These are phyloP conservation scores for Semaprochilodus insignis DNA, from an alignment of 2,797 vertebrate genomes.

Conservation along the genomic window DNA sequence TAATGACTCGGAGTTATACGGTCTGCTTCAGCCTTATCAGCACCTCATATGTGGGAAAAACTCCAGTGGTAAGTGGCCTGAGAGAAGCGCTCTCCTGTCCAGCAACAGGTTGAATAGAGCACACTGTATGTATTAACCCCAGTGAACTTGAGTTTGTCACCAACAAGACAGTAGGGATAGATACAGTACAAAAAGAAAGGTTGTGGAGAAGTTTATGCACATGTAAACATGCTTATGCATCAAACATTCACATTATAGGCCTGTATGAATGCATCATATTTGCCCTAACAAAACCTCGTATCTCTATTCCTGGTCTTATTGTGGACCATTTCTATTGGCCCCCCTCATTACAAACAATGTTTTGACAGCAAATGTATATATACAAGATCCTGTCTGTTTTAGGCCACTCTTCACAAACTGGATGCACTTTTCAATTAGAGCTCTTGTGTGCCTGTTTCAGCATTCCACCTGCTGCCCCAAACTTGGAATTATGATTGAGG, in stretches of 20 bases:
- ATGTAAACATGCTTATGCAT: no score
- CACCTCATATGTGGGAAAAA: slow-evolving; percentile 96
- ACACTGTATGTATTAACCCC: not conserved
- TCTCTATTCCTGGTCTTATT: no score
- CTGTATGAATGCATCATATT: no score
- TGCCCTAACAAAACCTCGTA: no score
- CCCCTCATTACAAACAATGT: not conserved
- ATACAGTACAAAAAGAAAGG: not conserved
- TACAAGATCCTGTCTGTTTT: no score
- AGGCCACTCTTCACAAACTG: no score
- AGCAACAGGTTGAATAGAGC: not conserved
- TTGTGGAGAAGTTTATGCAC: not conserved
- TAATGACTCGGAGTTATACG: slow-evolving; percentile 93
- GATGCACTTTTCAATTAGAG: no score
- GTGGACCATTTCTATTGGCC: not conserved
- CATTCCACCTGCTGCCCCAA: no score
- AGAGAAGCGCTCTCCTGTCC: not conserved
- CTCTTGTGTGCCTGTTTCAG: no score
- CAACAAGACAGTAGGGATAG: not conserved
- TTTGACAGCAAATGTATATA: no score
- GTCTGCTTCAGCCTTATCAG: slow-evolving; percentile 90
- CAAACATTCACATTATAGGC: no score
- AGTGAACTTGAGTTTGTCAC: not conserved
- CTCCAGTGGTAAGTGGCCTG: slow-evolving; percentile 86
- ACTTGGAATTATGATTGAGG: no score